A percentile compares a stretch with the other conserved stretches of the same genome.
Conservation (phyloP, 2,888 invertebrate genomes). For the Drosophila subsilvestris region DNA sequence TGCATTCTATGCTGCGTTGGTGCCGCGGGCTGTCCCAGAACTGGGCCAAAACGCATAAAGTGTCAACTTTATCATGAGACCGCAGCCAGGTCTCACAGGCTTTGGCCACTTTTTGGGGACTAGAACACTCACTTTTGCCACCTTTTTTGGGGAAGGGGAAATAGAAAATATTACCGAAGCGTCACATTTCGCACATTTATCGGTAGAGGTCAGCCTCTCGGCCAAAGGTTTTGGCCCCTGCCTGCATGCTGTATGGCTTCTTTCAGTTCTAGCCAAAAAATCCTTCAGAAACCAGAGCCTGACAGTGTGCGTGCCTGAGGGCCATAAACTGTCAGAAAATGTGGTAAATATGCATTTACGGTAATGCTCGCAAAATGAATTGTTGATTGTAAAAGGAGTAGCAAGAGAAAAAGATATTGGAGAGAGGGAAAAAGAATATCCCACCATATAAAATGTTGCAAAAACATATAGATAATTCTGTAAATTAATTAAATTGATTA, state of each 20-base stretch:
- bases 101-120: constrained; percentile 2
- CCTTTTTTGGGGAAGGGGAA: constrained; percentile 23
- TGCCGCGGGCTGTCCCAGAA: constrained; percentile 30
- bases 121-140: neutral
- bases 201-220: constrained; percentile 34
- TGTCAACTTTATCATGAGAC: constrained; percentile 69
- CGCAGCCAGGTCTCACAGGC: constrained; percentile 47
- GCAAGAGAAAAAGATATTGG: neutral
- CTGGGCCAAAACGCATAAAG: constrained; percentile 61
- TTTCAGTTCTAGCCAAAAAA: constrained; percentile 5
- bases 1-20: constrained; percentile 16
- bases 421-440: neutral
- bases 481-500: no score
- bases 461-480: no score
- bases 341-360: constrained; percentile 4
- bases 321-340: constrained; percentile 18
- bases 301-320: constrained; percentile 27
- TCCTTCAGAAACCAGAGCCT: constrained; percentile 4
- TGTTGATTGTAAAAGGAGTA: neutral
- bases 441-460: neutral
- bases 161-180: constrained; percentile 45
- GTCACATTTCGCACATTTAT: constrained; percentile 50
- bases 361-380: neutral
- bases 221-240: constrained; percentile 18
- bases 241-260: constrained; percentile 6